phyloP scores from a whole-genome alignment of 2,113 vertebrate species.

The Clarias gariepinus region DNA sequence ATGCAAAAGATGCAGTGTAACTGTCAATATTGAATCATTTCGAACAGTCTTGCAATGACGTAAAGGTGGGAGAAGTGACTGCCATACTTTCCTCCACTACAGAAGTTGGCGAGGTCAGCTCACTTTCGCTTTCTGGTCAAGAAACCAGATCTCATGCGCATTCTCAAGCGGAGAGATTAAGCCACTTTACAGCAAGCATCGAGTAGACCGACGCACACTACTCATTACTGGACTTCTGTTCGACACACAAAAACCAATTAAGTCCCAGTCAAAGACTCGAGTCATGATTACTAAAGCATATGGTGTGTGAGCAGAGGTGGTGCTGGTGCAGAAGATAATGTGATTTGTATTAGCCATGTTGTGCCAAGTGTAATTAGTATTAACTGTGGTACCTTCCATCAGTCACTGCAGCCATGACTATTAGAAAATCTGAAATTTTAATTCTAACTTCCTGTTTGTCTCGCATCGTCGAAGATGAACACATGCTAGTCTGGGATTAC shows the following conservation, averaged over 20 bases:
- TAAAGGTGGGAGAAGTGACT: constrained; percentile 22
- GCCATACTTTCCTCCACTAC: constrained; percentile 23
- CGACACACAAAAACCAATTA: constrained; percentile 34
- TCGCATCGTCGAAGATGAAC: neutral
- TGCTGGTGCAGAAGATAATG: constrained; percentile 25
- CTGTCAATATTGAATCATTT: constrained; percentile 3
- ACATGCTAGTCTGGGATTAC: neutral
- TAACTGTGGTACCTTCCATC: constrained; percentile 13
- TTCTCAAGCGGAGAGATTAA: constrained; percentile 54
- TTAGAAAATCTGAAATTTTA: neutral
- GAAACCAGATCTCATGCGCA: constrained; percentile 65
- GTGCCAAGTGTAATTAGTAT: constrained; percentile 23
- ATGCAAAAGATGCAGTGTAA: neutral
- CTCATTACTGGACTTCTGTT: constrained; percentile 39
- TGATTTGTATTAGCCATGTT: constrained; percentile 28
- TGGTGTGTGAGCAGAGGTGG: constrained; percentile 3
- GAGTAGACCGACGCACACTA: constrained; percentile 4
- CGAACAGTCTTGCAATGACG: neutral
- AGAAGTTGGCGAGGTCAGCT: constrained; percentile 61
- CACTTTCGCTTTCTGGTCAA: constrained; percentile 53
- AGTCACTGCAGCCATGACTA: neutral
- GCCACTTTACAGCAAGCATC: constrained; percentile 27
- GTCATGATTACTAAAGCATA: constrained; percentile 38
- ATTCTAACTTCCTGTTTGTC: neutral
- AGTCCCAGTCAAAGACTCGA: constrained; percentile 19